Conservation (phyloP, 1,140 invertebrate species). For the Panonychus citri region DNA sequence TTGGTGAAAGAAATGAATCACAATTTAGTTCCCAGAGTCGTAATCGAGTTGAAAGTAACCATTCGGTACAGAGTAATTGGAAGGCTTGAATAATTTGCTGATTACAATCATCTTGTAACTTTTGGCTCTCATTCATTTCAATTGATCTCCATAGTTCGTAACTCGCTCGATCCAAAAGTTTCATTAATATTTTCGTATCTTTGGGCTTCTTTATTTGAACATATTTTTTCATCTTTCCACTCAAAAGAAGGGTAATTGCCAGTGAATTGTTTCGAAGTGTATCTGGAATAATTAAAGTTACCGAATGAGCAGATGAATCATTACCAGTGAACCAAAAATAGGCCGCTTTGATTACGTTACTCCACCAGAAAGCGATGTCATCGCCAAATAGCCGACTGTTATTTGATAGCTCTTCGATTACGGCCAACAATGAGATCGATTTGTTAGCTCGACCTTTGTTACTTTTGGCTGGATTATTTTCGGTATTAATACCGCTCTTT, state of each 20-base stretch:
- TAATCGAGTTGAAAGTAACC: conserved; percentile 65
- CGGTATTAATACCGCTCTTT: not conserved
- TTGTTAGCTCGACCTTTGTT: not conserved
- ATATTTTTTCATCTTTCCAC: conserved; percentile 6
- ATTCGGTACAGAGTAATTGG: conserved; percentile 68
- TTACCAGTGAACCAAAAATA: conserved; percentile 9
- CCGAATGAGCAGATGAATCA: conserved; percentile 1
- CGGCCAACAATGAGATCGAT: not conserved
- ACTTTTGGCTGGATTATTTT: not conserved
- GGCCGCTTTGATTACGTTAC: conserved; percentile 6
- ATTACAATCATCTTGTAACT: conserved; percentile 1
- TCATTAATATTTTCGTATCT: not conserved
- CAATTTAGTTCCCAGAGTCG: conserved; percentile 38
- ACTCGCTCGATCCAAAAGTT: conserved; percentile 10
- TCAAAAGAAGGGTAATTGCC: conserved; percentile 7
- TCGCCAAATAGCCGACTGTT: conserved; percentile 6
- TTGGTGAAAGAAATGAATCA: not conserved
- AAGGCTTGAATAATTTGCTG: conserved; percentile 35
- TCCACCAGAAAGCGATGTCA: conserved; percentile 10
- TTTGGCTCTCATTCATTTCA: conserved; percentile 4
- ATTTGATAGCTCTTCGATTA: conserved; percentile 6
- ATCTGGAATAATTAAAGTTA: not conserved
- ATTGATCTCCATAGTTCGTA: conserved; percentile 10
- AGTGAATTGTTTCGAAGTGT: conserved; percentile 9
- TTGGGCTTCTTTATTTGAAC: not conserved